These are phyloP conservation scores for Ypsolopha sequella DNA, from an alignment of 2,888 invertebrate genomes.

Conservation along the genomic window DNA sequence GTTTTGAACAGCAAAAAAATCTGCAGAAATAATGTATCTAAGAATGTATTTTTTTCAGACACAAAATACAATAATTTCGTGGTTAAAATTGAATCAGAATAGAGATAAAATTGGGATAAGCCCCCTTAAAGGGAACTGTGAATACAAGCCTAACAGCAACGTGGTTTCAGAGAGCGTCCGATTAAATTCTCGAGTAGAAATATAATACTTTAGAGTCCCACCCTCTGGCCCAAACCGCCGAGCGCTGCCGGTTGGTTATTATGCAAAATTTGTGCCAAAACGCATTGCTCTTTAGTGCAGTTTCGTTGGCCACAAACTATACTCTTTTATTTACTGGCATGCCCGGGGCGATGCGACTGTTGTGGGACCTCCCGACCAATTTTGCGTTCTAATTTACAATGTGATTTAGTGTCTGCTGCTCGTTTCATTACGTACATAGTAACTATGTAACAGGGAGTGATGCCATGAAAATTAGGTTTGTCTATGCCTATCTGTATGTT, in stretches of 20 bases:
- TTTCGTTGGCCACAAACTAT: conserved; percentile 29
- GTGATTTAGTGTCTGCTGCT: neutral
- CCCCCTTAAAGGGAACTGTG: no score
- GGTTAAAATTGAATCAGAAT: no score
- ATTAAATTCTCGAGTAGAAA: neutral
- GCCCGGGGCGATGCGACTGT: conserved; percentile 27
- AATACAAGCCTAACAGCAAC: no score
- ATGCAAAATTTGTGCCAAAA: conserved; percentile 58
- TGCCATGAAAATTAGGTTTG: no score
- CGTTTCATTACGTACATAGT: neutral
- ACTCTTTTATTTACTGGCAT: conserved; percentile 39
- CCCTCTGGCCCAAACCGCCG: conserved; percentile 8
- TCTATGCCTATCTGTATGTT: no score
- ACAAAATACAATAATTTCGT: no score
- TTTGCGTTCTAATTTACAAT: neutral
- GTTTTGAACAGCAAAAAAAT: no score
- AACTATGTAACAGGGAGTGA: no score
- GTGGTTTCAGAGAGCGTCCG: neutral
- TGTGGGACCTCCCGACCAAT: conserved; percentile 7
- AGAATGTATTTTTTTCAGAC: no score
- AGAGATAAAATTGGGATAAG: no score
- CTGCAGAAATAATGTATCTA: no score
- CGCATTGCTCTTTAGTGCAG: conserved; percentile 20
- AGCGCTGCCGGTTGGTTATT: conserved; percentile 33
- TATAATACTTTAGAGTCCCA: neutral